Evolutionary conservation across 2,888 invertebrate species (phyloP).

Genomic region (Tenthredo mesomela): DNA sequence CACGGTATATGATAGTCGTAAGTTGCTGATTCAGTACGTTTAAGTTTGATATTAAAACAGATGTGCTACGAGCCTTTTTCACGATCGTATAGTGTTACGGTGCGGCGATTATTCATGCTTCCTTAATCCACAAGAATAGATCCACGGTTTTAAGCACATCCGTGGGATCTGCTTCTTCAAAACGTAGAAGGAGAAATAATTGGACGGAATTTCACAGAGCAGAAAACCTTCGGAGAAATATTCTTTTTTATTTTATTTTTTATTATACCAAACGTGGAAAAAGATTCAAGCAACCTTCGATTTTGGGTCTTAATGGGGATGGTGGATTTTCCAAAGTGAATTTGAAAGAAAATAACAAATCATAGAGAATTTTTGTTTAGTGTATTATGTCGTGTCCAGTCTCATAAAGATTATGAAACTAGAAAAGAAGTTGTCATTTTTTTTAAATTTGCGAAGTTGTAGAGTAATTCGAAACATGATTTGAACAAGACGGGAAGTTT

Average conservation of each 20-base stretch:
- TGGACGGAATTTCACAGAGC: background rate
- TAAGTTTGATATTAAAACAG: slow-evolving; percentile 36
- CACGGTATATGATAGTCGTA: background rate
- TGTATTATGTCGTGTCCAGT: no score
- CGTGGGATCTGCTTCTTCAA: background rate
- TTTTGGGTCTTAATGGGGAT: background rate
- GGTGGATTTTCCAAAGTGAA: no score
- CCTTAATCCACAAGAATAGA: background rate
- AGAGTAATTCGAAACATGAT: no score
- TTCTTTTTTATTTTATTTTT: background rate
- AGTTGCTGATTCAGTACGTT: slow-evolving; percentile 38
- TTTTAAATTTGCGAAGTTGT: no score
- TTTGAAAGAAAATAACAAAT: no score
- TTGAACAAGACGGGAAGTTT: no score
- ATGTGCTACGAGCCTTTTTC: slow-evolving; percentile 14
- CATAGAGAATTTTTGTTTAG: no score
- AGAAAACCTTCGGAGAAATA: background rate
- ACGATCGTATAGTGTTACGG: background rate
- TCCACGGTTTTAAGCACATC: background rate
- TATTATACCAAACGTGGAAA: background rate
- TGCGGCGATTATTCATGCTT: background rate
- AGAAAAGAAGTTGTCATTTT: no score
- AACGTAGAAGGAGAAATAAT: background rate
- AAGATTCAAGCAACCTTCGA: background rate
- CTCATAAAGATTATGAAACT: no score